phyloP scores from a whole-genome alignment of 2,797 vertebrate species.

The Microctenopoma steveboyesi region DNA sequence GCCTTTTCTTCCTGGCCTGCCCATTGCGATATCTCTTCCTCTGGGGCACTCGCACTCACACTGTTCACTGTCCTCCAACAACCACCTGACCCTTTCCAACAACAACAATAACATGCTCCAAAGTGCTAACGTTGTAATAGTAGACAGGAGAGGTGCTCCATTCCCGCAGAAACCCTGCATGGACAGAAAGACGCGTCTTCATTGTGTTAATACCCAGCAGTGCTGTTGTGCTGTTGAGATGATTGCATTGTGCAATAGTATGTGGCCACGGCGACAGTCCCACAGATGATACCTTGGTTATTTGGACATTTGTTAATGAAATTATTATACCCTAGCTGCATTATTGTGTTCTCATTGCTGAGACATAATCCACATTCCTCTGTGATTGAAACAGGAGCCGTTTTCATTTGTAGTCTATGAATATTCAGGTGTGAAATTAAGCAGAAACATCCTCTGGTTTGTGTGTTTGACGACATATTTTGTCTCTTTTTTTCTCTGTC shows the following conservation, averaged over 20 bases:
- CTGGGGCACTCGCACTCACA: conserved; percentile 42
- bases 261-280: conserved; percentile 33
- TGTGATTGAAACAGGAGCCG: conserved; percentile 61
- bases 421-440: conserved; percentile 48
- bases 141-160: conserved; percentile 26
- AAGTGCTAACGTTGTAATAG: conserved; percentile 53
- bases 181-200: conserved; percentile 38
- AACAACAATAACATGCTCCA: conserved; percentile 41
- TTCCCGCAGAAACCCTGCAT: conserved; percentile 53
- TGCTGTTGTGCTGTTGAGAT: conserved; percentile 29
- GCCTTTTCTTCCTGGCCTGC: conserved; percentile 74
- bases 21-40: conserved; percentile 72
- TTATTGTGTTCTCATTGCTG: conserved; percentile 60
- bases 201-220: conserved; percentile 57
- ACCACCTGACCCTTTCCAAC: conserved; percentile 60
- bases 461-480: conserved; percentile 17
- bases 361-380: conserved; percentile 68
- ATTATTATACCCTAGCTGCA: conserved; percentile 52
- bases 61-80: conserved; percentile 42
- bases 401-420: conserved; percentile 16
- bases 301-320: conserved; percentile 68
- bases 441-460: conserved; percentile 8
- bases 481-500: not conserved
- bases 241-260: conserved; percentile 52
- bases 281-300: conserved; percentile 46